phyloP scores from a whole-genome alignment of 2,888 invertebrate genomes.

The Chelonus formosanus region DNA sequence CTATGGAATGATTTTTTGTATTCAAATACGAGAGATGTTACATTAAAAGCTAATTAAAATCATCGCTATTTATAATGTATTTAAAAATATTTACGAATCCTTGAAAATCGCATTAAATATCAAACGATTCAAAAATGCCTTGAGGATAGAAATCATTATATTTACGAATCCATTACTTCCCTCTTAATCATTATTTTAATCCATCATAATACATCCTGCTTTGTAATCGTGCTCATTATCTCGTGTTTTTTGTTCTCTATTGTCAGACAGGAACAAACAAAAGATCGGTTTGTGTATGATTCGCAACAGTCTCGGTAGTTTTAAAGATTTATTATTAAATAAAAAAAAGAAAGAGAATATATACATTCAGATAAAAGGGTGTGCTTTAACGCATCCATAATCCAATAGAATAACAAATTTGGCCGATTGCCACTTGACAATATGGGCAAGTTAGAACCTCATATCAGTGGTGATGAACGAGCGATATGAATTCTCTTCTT shows the following conservation, averaged over 20 bases:
- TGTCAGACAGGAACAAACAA: slow-evolving; percentile 7
- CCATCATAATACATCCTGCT: slow-evolving; percentile 8
- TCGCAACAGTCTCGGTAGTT: neutral
- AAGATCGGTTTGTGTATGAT: slow-evolving; percentile 6
- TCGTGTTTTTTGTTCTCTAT: slow-evolving; percentile 2
- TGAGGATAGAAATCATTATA: no score
- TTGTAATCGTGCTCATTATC: slow-evolving; percentile 5
- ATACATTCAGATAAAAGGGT: slow-evolving; percentile 2
- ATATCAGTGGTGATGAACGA: slow-evolving; percentile 17
- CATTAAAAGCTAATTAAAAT: no score
- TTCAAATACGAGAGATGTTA: no score
- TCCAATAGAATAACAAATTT: slow-evolving; percentile 62
- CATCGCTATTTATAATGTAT: no score
- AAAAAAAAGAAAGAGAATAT: neutral
- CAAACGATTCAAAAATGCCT: no score
- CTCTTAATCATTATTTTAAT: slow-evolving; percentile 5
- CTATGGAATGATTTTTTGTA: no score
- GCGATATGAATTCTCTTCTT: slow-evolving; percentile 1
- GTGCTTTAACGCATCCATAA: slow-evolving; percentile 45
- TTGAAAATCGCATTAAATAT: no score
- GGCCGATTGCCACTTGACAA: slow-evolving; percentile 43
- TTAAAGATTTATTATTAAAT: neutral
- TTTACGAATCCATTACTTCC: no score
- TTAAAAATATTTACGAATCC: no score
- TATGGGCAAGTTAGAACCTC: slow-evolving; percentile 28